Percentiles rank a stretch among this genome's conserved stretches.
Evolutionary conservation across 2,113 vertebrate genomes (phyloP).

Genomic region (Glaucidium brasilianum): DNA sequence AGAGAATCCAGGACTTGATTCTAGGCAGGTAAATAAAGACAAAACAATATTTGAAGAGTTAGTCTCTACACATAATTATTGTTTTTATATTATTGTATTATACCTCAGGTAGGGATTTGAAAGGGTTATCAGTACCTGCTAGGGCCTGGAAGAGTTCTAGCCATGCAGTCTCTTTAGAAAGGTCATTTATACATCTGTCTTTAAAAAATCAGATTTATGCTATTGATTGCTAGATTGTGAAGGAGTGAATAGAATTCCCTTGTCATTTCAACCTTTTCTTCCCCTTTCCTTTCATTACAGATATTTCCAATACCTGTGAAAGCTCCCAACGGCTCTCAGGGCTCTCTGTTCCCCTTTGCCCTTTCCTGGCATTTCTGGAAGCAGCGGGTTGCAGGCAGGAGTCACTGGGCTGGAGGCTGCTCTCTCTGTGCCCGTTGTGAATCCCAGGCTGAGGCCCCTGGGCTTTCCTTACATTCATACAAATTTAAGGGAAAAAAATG

Average conservation of each 20-base stretch:
- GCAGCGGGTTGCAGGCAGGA: background rate
- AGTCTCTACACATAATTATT: background rate
- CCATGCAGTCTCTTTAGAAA: background rate
- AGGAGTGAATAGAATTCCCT: background rate
- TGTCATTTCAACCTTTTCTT: constrained; percentile 55
- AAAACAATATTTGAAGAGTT: background rate
- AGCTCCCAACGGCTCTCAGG: background rate
- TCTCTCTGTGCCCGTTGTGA: background rate
- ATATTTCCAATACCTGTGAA: background rate
- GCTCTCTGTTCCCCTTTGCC: background rate
- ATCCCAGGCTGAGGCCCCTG: background rate
- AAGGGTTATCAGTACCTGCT: constrained; percentile 5
- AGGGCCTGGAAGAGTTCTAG: background rate
- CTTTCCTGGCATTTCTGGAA: constrained; percentile 46
- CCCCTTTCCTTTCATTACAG: background rate
- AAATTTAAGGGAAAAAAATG: background rate
- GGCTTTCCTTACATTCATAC: background rate
- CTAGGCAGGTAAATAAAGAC: background rate
- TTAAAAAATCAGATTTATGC: constrained; percentile 34
- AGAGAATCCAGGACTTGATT: background rate
- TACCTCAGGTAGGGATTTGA: background rate
- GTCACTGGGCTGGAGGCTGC: background rate
- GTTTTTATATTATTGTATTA: background rate
- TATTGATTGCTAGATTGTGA: constrained; percentile 30
- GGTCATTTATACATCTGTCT: constrained; percentile 42